Evolutionary conservation across 2,888 invertebrate genomes (phyloP).

Genomic region (Andrena dorsata): DNA sequence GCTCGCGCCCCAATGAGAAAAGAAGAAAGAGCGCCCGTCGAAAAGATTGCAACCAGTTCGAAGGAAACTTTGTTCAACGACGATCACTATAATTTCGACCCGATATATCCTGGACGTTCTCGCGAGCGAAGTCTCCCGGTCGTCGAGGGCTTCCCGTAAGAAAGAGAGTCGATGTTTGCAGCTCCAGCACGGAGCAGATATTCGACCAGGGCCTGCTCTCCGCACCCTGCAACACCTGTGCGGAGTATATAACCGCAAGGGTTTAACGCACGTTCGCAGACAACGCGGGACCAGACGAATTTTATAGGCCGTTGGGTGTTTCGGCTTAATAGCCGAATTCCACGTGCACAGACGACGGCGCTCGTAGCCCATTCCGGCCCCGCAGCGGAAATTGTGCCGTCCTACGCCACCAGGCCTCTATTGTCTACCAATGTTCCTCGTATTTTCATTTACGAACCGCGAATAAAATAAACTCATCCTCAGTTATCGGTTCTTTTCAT

Average conservation of each 20-base stretch:
- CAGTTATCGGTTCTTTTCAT: not conserved
- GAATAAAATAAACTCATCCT: not conserved
- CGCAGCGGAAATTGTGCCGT: slow-evolving; percentile 34
- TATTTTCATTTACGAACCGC: not conserved
- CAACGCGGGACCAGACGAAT: slow-evolving; percentile 83
- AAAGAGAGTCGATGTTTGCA: not conserved
- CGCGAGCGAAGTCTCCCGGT: too few relatives aligned
- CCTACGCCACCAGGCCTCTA: not conserved
- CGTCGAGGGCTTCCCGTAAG: not conserved
- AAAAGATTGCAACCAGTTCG: slow-evolving; percentile 12
- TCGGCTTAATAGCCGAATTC: slow-evolving; percentile 84
- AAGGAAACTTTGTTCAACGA: slow-evolving; percentile 65
- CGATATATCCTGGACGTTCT: slow-evolving; percentile 12
- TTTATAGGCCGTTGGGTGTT: slow-evolving; percentile 84
- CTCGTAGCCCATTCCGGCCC: not conserved
- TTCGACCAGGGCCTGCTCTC: slow-evolving; percentile 3
- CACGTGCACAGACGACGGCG: slow-evolving; percentile 67
- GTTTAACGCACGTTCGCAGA: slow-evolving; percentile 81
- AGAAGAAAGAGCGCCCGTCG: not conserved
- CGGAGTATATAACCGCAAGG: slow-evolving; percentile 77
- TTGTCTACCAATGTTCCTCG: not conserved
- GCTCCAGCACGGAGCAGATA: slow-evolving; percentile 2
- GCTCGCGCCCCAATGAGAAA: slow-evolving; percentile 42
- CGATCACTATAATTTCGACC: slow-evolving; percentile 56
- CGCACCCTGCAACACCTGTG: slow-evolving; percentile 68